Evolutionary conservation across 2,797 vertebrate genomes (phyloP).

Genomic region (Capromys pilorides): DNA sequence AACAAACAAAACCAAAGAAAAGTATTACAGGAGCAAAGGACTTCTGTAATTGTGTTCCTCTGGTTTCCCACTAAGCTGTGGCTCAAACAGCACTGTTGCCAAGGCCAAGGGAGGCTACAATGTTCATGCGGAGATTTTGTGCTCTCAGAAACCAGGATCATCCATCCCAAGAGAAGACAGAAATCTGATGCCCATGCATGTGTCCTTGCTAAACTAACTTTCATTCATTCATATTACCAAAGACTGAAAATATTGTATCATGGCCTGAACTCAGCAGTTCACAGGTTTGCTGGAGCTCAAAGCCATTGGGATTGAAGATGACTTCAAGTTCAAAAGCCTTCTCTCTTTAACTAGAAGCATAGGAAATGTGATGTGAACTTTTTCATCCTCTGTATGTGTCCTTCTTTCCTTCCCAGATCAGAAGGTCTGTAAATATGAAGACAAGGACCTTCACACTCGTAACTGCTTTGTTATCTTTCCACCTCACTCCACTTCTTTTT

Average conservation of each 20-base stretch:
- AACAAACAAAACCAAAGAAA: constrained; percentile 33
- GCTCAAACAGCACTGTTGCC: constrained; percentile 38
- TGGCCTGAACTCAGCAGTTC: background rate
- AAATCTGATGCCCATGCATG: background rate
- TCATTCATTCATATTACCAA: background rate
- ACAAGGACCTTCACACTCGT: accelerated
- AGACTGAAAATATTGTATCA: background rate
- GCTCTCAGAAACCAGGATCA: background rate
- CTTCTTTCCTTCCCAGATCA: background rate
- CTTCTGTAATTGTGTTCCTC: background rate
- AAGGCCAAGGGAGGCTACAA: background rate
- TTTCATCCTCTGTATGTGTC: background rate
- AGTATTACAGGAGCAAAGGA: background rate
- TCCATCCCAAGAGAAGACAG: background rate
- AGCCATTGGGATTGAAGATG: background rate
- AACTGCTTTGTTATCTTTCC: background rate
- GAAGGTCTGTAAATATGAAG: background rate
- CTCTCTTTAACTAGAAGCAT: background rate
- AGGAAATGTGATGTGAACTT: background rate
- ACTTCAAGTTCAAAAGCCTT: background rate
- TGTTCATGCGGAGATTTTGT: background rate
- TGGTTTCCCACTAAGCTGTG: constrained; percentile 60
- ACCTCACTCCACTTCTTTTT: background rate
- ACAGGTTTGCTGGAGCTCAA: background rate
- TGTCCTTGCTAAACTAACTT: background rate